Percentiles rank a stretch among this genome's conserved stretches.
phyloP scores from a whole-genome alignment of 2,888 invertebrate species.

The Heteromyza rotundicornis region DNA sequence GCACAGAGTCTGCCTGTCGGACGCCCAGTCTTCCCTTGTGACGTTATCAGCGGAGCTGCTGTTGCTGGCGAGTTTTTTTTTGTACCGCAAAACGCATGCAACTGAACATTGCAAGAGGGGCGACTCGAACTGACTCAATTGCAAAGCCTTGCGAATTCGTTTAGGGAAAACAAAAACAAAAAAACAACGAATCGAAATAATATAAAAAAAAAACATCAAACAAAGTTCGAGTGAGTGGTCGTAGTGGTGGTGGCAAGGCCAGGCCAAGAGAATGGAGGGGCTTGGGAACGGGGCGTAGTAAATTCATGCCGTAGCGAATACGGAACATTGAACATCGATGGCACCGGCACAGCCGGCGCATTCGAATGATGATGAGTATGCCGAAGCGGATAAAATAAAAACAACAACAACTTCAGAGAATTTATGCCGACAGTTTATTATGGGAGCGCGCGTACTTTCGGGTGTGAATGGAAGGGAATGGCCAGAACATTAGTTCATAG shows the following conservation, averaged over 20 bases:
- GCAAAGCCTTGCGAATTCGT: neutral
- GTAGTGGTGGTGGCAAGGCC: no score
- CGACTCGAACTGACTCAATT: no score
- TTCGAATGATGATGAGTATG: neutral
- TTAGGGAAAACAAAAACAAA: neutral
- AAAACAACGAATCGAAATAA: neutral
- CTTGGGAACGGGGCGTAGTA: neutral
- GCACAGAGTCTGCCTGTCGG: no score
- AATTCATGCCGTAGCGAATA: constrained; percentile 35
- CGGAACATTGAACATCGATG: constrained; percentile 28
- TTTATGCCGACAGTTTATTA: constrained; percentile 36
- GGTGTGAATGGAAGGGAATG: neutral
- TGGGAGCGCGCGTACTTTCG: constrained; percentile 19
- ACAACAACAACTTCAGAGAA: constrained; percentile 32
- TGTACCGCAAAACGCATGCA: neutral
- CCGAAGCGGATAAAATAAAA: neutral
- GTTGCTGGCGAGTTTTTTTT: neutral
- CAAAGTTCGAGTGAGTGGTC: neutral
- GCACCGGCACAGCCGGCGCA: constrained; percentile 4
- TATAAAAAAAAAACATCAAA: neutral
- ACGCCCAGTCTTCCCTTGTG: constrained; percentile 6
- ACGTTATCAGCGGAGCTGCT: constrained; percentile 1
- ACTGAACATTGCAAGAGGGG: no score
- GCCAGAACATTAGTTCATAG: neutral
- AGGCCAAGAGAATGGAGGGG: no score